Base-by-base conservation (phyloP, 2,113 vertebrate genomes). In the Stigmatopora nigra region DNA sequence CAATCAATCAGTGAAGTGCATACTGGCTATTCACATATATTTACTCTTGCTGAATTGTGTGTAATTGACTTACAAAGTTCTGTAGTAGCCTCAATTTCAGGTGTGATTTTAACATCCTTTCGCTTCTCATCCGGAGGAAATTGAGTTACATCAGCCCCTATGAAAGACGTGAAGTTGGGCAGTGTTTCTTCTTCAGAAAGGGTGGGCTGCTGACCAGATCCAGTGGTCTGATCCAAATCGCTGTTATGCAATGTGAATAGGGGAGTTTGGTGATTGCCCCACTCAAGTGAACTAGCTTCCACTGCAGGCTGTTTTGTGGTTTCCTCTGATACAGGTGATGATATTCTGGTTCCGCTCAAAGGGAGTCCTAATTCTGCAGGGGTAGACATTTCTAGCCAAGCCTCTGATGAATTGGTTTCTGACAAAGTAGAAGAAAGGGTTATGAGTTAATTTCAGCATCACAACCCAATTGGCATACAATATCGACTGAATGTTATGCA, bases 171-270 rank as follows among this genome's bases (percentile, higher is more conserved):
- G 22, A 16, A 3, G 1, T 49, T 62, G 3, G 10, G 0, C 0
- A 1, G 11, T 16, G 2, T 45, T 14, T 67, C 73, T 4, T 73
- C 72, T 12, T 68, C 71, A 16, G 49, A 0, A 5, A 0, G 0
- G 1, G 16, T 0, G 0, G 53, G 44, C 17, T 0, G 0, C 52
- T 77, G 68, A 55, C 82, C 84, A 41, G 84, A 88, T 25, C 83
- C 86, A 11, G 19, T 6, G 10, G 41, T 0, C n/a, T 48, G 47
- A 14, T 79, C 65, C 0, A 55, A 3, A 4, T 49, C 49, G 15
- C 0, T 17, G 3, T 31, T 3, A 11, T 6, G 49, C 38, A 74
- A 38, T 36, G 49, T 16, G 9, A 31, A 0, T 12, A 0, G 16
- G 25, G 0, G 4, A 6, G 0, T 65, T 53, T 1, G 13, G 5